phyloP scores from a whole-genome alignment of 2,113 vertebrate genomes.

The Tor tambroides region DNA sequence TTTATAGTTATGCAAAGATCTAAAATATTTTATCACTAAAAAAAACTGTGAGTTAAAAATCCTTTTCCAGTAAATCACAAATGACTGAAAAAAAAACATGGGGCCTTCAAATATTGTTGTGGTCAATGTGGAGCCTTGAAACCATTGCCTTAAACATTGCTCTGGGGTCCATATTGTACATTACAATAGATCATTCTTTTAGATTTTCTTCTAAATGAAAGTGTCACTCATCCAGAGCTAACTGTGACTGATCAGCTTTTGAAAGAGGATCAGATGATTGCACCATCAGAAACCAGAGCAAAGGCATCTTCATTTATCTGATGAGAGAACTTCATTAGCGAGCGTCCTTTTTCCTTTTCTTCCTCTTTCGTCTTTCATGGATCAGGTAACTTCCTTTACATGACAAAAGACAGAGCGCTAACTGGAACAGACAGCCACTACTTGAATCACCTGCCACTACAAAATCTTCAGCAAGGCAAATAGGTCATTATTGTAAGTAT shows the following conservation, averaged over 20 bases:
- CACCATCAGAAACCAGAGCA: slow-evolving; percentile 66
- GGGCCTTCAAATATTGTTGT: background rate
- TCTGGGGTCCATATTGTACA: background rate
- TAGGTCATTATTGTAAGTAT: background rate
- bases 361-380: slow-evolving; percentile 50
- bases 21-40: background rate
- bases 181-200: background rate
- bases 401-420: slow-evolving; percentile 59
- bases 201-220: slow-evolving; percentile 2
- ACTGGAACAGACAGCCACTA: slow-evolving; percentile 14
- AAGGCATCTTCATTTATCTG: slow-evolving; percentile 62
- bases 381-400: slow-evolving; percentile 64
- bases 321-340: slow-evolving; percentile 68
- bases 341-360: slow-evolving; percentile 55
- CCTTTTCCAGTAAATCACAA: background rate
- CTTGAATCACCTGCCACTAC: background rate
- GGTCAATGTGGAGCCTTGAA: background rate
- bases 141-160: background rate
- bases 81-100: background rate
- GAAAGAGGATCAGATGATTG: slow-evolving; percentile 67
- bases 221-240: background rate
- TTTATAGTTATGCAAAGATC: background rate
- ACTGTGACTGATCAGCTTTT: slow-evolving; percentile 63
- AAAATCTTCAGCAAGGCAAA: background rate
- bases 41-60: background rate